These are phyloP conservation scores for Cremastobaeus sp. DNA, from an alignment of 2,888 invertebrate genomes.

Conservation along the genomic window DNA sequence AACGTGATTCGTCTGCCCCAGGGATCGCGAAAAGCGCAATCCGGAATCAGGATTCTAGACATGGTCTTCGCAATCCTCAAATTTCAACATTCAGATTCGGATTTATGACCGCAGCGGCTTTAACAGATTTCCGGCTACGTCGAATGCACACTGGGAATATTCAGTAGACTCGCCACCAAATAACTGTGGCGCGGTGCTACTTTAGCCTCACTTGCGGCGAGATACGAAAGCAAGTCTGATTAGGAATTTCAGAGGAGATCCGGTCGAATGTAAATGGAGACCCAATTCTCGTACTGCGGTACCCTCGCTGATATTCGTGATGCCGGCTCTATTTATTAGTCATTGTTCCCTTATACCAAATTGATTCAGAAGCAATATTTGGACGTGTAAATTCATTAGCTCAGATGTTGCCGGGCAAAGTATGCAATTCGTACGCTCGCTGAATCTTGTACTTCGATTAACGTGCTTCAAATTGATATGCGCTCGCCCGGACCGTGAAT, in stretches of 20 bases:
- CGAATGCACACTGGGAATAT: slow-evolving; percentile 49
- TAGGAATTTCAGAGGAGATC: slow-evolving; percentile 50
- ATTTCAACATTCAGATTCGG: slow-evolving; percentile 60
- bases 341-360: slow-evolving; percentile 44
- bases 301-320: slow-evolving; percentile 28
- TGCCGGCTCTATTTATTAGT: slow-evolving; percentile 42
- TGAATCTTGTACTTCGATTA: too few relatives aligned
- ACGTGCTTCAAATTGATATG: too few relatives aligned
- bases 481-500: too few relatives aligned
- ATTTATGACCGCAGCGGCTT: slow-evolving; percentile 52
- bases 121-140: slow-evolving; percentile 54
- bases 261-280: slow-evolving; percentile 55
- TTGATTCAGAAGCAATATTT: slow-evolving; percentile 48
- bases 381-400: slow-evolving; percentile 42
- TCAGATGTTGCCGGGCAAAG: slow-evolving; percentile 31
- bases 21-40: slow-evolving; percentile 46
- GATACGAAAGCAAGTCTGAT: slow-evolving; percentile 52
- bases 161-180: slow-evolving; percentile 46
- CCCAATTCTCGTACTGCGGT: slow-evolving; percentile 37
- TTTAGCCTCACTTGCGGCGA: slow-evolving; percentile 39
- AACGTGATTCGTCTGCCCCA: slow-evolving; percentile 12
- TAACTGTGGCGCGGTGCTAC: slow-evolving; percentile 28
- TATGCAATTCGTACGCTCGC: too few relatives aligned
- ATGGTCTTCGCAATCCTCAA: slow-evolving; percentile 50
- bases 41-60: slow-evolving; percentile 48